Evolutionary conservation across 2,113 vertebrate genomes (phyloP), one percentile per base, ranked within the genome.

Genomic region (Rutilus rutilus): DNA sequence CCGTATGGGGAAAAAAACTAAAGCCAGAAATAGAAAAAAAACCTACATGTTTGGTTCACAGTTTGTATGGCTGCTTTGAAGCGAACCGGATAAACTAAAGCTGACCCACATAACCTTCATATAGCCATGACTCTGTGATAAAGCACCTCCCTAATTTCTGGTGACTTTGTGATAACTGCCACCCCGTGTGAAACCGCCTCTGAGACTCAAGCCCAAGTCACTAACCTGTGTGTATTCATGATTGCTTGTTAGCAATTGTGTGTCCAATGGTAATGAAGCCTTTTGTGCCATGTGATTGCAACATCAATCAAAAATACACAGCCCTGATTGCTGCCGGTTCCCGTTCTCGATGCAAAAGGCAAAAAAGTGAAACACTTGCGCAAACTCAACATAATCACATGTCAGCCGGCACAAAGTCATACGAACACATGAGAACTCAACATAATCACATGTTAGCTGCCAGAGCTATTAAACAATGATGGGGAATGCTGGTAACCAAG

Each of bases 251-350:
- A 93, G 92, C 91, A 90, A 90, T 90, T 87, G 91, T 89, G 91
- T 91, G 92, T 93, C 93, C 92, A 83, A 93, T 92, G 92, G 92
- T 94, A 95, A 95, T 95, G 93, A 94, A 94, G 93, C 93, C 92
- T 90, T 94, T 95, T 94, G 93, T 94, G 94, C 87, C 65, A 92
- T 92, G 92, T 94, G 94, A 95, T 94, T 94, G 93, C 92, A 90
- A 93, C 92, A 95, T 95, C 93, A 95, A 93, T 95, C 95, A 95
- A 93, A 85, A 87, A 83, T 82, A 88, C 64, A 78, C 39, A 69
- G 45, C 84, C 23, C 83, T 87, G 90, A 90, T 88, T 89, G 87
- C 87, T 82, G 78, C 75, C 78, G 52, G 78, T 83, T 59, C 30
- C 36, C 27, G 47, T 74, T 88, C 57, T 54, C 60, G 12, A 78